Evolutionary conservation across 2,113 vertebrate species (phyloP).

Genomic region (Oryzias celebensis): DNA sequence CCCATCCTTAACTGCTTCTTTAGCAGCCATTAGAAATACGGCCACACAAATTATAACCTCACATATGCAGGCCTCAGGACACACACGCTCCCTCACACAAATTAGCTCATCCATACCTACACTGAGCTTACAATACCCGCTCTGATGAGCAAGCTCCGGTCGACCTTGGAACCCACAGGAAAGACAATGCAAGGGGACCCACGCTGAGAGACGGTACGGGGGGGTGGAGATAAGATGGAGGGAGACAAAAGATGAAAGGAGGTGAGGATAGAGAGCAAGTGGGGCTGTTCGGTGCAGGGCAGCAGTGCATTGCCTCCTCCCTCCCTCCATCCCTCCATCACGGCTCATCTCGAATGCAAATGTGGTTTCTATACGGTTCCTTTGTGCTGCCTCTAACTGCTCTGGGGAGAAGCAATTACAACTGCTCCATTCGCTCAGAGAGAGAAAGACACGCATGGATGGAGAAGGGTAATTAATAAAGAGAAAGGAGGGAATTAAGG

Average conservation of each 20-base stretch:
- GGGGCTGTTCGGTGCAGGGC: constrained; percentile 56
- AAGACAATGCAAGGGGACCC: constrained; percentile 73
- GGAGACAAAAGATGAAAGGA: constrained; percentile 56
- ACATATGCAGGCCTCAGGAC: constrained; percentile 29
- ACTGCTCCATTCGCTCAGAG: constrained; percentile 71
- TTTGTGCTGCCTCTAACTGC: constrained; percentile 71
- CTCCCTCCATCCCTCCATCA: constrained; percentile 33
- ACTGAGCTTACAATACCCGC: constrained; percentile 66
- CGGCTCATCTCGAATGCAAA: constrained; percentile 76
- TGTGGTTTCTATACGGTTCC: constrained; percentile 70
- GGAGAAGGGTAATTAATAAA: constrained; percentile 76
- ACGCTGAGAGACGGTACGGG: constrained; percentile 50
- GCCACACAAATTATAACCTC: constrained; percentile 33
- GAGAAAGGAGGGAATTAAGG: constrained; percentile 57
- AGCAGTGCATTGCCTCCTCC: constrained; percentile 56
- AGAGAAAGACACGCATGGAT: constrained; percentile 66
- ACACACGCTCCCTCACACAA: constrained; percentile 35
- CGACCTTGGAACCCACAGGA: constrained; percentile 76
- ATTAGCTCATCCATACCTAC: constrained; percentile 66
- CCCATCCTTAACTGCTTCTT: constrained; percentile 51
- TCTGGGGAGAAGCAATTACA: constrained; percentile 78
- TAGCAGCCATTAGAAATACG: constrained; percentile 61
- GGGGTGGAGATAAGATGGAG: constrained; percentile 55
- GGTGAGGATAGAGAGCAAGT: constrained; percentile 36
- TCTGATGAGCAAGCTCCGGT: constrained; percentile 71